Evolutionary conservation across 2,888 invertebrate genomes (phyloP), one percentile per base, ranked within the genome.

Genomic region (Sesamia inferens): DNA sequence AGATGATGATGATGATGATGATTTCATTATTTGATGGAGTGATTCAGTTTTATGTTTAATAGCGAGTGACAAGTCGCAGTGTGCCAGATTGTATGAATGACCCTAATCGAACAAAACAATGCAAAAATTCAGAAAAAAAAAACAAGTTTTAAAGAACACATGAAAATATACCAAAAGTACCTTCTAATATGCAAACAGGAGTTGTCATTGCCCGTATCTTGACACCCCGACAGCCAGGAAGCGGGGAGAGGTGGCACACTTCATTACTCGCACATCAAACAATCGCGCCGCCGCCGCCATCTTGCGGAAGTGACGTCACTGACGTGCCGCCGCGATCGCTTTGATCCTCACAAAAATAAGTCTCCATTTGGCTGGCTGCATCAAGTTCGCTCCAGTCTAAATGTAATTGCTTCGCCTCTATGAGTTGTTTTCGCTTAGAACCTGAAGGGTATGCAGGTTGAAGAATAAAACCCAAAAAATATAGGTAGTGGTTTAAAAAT

Each of bases 201-300:
- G 90, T 89, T 90, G 91, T 92, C 93, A 92, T 92, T 90, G 92
- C 88, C 90, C 90, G 90, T 95, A 95, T 95, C 95, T 95, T 93
- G 95, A 94, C 95, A 93, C 93, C 92, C 92, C 92, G 93, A 91
- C 93, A 92, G 92, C 86, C 93, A 93, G 94, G 94, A 94, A 93
- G 90, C 92, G 91, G 91, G 90, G 94, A 93, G 94, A 93, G 93
- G 91, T 93, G 94, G 93, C 94, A 95, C 93, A 96, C 96, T 96
- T 96, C 96, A 96, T 96, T 96, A 96, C 96, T 94, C 94, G 93
- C 92, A 94, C 94, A 95, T 96, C 96, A 96, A 96, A 96, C 96
- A 96, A 96, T 95, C 94, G 92, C 88, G 88, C 90, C 89, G 89
- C 88, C 90, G 93, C 91, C 95, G 95, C 95, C 96, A 95, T 95